Percentiles rank a stretch among this genome's conserved stretches.
phyloP scores from a whole-genome alignment of 1,140 invertebrate genomes.

The Drosophila oshimai region DNA sequence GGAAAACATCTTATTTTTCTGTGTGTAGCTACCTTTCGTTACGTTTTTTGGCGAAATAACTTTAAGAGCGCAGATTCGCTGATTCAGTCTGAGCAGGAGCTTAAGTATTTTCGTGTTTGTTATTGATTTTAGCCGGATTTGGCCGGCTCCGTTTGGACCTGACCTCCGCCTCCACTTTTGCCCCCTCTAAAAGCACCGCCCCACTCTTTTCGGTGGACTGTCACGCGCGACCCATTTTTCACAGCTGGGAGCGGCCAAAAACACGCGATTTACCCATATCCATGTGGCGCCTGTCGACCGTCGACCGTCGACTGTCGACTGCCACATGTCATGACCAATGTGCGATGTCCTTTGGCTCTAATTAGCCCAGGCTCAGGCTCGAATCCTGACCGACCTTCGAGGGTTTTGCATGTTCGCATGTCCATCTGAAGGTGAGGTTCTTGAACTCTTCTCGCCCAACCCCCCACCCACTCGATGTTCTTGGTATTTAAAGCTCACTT shows the following conservation, averaged over 20 bases:
- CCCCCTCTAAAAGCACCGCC: neutral
- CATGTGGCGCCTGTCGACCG: conserved; percentile 21
- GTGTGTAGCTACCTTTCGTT: neutral
- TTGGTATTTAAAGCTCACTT: conserved; percentile 43
- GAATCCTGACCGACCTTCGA: conserved; percentile 7
- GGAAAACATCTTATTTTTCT: neutral
- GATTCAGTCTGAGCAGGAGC: conserved; percentile 54
- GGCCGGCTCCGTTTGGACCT: conserved; percentile 29
- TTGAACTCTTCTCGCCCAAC: conserved; percentile 39
- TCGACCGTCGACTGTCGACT: conserved; percentile 14
- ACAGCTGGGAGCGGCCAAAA: conserved; percentile 56
- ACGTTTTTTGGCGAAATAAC: conserved; percentile 23
- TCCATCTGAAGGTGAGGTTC: conserved; percentile 26
- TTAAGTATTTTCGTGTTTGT: conserved; percentile 61
- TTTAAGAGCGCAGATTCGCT: conserved; percentile 29
- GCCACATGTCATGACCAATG: conserved; percentile 42
- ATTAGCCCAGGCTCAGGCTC: conserved; percentile 12
- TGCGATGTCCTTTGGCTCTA: conserved; percentile 23
- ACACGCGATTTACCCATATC: conserved; percentile 49
- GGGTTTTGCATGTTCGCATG: conserved; percentile 30
- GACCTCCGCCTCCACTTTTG: neutral
- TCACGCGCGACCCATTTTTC: conserved; percentile 69
- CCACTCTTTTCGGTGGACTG: neutral
- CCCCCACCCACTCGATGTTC: conserved; percentile 19
- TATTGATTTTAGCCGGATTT: conserved; percentile 78